Percentiles rank a stretch among this genome's conserved stretches.
Conservation (phyloP, 2,888 invertebrate species). For the Campoplex capitator region DNA sequence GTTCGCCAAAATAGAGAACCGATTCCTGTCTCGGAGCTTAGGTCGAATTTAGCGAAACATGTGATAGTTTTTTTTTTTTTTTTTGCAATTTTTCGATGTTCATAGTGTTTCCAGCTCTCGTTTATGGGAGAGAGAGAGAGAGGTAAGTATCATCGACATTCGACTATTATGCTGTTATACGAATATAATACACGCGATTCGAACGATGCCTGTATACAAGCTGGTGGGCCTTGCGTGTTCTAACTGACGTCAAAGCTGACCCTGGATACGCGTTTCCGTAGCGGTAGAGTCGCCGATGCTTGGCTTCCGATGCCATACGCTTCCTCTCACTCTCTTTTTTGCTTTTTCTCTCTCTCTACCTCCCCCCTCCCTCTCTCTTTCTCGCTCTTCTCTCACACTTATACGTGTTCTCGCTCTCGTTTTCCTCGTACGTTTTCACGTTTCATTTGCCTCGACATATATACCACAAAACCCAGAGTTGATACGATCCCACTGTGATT, state of each 20-base stretch:
- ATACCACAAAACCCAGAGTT: background rate
- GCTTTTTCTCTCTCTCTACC: slow-evolving; percentile 18
- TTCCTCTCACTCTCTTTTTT: slow-evolving; percentile 16
- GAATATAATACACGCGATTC: slow-evolving; percentile 20
- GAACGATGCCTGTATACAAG: slow-evolving; percentile 58
- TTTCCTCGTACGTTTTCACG: slow-evolving; percentile 44
- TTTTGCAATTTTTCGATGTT: background rate
- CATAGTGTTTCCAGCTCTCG: background rate
- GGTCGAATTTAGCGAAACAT: background rate
- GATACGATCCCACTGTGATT: background rate
- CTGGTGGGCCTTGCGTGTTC: slow-evolving; percentile 68
- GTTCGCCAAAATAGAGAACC: background rate
- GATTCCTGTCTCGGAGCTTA: background rate
- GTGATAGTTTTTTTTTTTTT: background rate
- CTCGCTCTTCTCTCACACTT: background rate
- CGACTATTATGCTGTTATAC: slow-evolving; percentile 22
- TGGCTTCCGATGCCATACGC: slow-evolving; percentile 64
- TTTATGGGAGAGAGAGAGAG: slow-evolving; percentile 2
- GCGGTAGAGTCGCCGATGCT: slow-evolving; percentile 69
- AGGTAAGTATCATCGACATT: background rate
- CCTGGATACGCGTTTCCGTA: slow-evolving; percentile 79
- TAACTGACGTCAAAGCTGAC: slow-evolving; percentile 83
- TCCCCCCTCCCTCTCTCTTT: background rate
- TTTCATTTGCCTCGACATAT: slow-evolving; percentile 36
- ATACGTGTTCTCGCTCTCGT: slow-evolving; percentile 28